Percentiles rank a stretch among this genome's conserved stretches.
These are phyloP conservation scores for Aptenodytes patagonicus DNA, from an alignment of 2,113 vertebrate species.

Conservation along the genomic window DNA sequence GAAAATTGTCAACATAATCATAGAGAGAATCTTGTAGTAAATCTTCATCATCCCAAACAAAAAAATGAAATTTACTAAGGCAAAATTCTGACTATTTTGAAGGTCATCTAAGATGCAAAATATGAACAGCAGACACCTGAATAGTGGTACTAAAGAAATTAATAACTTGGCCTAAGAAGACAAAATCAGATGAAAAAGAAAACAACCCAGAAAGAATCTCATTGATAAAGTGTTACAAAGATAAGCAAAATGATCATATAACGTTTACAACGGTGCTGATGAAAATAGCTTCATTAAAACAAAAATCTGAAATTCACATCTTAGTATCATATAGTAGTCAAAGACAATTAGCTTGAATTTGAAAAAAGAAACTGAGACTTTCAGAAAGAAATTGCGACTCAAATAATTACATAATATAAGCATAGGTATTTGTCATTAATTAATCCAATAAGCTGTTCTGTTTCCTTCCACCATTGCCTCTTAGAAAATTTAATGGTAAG, in stretches of 20 bases:
- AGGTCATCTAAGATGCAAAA: neutral
- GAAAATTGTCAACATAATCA: neutral
- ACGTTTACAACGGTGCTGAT: neutral
- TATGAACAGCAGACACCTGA: neutral
- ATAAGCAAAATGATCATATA: neutral
- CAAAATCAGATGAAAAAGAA: neutral
- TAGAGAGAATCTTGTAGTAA: neutral
- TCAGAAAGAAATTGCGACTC: neutral
- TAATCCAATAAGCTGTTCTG: neutral
- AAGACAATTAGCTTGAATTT: neutral
- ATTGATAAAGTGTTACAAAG: constrained; percentile 1
- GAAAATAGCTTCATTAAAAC: neutral
- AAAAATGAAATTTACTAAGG: neutral
- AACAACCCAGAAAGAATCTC: neutral
- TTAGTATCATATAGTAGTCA: neutral
- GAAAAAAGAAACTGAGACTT: neutral
- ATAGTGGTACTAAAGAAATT: neutral
- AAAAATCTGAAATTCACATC: neutral
- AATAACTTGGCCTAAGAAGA: neutral
- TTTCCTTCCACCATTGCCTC: neutral
- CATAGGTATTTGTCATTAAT: neutral
- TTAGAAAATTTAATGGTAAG: neutral
- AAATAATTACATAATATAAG: neutral
- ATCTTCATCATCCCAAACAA: neutral
- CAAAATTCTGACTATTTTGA: constrained; percentile 20